Conservation (phyloP, 2,113 vertebrate species). For the Nothocercus julius region DNA sequence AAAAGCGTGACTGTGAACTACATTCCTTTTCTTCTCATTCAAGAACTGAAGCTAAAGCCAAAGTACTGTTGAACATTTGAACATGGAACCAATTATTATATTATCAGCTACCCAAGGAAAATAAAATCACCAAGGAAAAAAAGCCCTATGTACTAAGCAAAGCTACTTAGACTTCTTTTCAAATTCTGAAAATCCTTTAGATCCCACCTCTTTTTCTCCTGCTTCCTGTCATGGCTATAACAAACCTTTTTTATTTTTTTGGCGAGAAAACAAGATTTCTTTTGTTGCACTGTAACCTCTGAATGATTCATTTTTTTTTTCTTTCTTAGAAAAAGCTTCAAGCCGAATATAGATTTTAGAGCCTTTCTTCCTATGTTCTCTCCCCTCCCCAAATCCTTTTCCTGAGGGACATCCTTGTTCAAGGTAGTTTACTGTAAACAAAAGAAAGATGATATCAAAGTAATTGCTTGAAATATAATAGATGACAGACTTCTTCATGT, state of each 20-base stretch:
- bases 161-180: neutral
- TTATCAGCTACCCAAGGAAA: neutral
- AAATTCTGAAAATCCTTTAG: neutral
- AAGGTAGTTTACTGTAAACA: slow-evolving; percentile 22
- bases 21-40: neutral
- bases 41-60: neutral
- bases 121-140: neutral
- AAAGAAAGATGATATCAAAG: slow-evolving; percentile 34
- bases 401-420: slow-evolving; percentile 8
- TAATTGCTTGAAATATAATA: slow-evolving; percentile 45
- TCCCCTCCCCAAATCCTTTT: slow-evolving; percentile 10
- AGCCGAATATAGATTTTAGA: slow-evolving; percentile 2
- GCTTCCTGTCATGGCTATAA: neutral
- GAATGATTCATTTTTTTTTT: neutral
- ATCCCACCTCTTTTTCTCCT: neutral
- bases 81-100: slow-evolving; percentile 12
- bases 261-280: neutral
- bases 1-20: neutral
- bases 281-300: neutral
- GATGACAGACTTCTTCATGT: slow-evolving; percentile 31
- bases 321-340: neutral
- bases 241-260: neutral
- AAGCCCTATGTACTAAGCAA: neutral
- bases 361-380: neutral
- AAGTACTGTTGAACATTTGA: neutral